Evolutionary conservation across 2,888 invertebrate species (phyloP).

Genomic region (Lypha dubia): DNA sequence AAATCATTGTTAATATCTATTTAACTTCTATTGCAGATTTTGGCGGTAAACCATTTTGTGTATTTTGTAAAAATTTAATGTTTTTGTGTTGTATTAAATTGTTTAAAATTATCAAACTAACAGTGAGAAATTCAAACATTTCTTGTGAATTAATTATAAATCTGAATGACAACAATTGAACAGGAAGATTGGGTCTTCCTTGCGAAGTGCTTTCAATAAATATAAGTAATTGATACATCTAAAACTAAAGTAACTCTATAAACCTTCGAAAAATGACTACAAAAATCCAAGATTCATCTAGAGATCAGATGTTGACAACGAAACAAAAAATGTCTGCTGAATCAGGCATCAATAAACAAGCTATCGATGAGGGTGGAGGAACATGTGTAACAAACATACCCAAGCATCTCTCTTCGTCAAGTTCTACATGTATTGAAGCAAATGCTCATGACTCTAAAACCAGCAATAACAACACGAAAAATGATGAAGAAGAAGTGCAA

Average conservation of each 20-base stretch:
- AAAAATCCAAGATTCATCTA: constrained; percentile 54
- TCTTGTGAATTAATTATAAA: not conserved
- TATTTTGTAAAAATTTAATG: not conserved
- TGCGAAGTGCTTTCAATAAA: not conserved
- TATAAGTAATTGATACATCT: not conserved
- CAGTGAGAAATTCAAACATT: not conserved
- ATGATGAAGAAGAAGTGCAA: constrained; percentile 70
- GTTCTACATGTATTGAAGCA: constrained; percentile 55
- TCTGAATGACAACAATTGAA: not conserved
- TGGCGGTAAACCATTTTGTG: constrained; percentile 4
- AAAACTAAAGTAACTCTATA: not conserved
- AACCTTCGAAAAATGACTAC: constrained; percentile 32
- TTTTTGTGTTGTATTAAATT: not conserved
- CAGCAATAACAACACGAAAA: constrained; percentile 56
- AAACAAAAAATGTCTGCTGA: constrained; percentile 48
- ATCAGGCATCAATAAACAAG: not conserved
- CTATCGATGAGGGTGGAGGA: constrained; percentile 63
- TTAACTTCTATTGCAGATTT: constrained; percentile 11
- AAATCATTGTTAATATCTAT: too few relatives aligned
- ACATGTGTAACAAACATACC: not conserved
- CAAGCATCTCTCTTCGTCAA: constrained; percentile 33
- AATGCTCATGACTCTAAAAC: constrained; percentile 44
- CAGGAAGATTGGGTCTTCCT: not conserved
- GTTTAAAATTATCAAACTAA: not conserved
- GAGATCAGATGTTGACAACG: constrained; percentile 43